Conservation (phyloP, 2,113 vertebrate species). For the Tetrao urogallus region DNA sequence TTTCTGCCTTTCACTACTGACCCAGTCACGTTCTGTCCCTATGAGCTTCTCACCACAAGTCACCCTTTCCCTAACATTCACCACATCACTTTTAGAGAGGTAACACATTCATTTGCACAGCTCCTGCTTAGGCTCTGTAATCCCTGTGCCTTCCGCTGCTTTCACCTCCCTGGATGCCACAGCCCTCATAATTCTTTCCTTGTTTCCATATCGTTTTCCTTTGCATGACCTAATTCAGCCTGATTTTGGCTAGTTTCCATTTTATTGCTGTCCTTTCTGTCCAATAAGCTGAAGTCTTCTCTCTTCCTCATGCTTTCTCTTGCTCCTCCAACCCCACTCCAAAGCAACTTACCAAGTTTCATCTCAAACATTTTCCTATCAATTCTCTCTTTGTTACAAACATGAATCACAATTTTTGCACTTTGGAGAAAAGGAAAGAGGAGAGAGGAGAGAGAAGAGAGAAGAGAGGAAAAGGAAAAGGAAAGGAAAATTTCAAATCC, state of each 20-base stretch:
- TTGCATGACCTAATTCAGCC: neutral
- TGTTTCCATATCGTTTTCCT: neutral
- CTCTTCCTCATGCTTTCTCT: neutral
- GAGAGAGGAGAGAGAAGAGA: neutral
- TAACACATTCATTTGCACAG: neutral
- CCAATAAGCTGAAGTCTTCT: neutral
- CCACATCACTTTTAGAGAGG: neutral
- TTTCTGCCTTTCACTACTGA: conserved; percentile 6
- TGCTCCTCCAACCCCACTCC: neutral
- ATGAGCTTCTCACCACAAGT: neutral
- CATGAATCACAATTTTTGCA: neutral
- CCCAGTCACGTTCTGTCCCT: neutral
- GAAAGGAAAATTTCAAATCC: neutral
- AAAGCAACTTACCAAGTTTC: neutral
- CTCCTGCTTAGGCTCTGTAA: neutral
- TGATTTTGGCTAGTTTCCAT: neutral
- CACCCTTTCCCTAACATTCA: neutral
- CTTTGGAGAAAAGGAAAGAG: neutral
- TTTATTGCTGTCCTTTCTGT: neutral
- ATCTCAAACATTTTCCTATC: neutral
- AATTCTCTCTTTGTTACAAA: neutral
- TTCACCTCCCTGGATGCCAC: neutral
- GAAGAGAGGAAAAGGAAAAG: neutral
- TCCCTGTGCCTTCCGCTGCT: neutral
- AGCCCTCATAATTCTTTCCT: neutral